A percentile compares a stretch with the other conserved stretches of the same genome.
Evolutionary conservation across 2,113 vertebrate species (phyloP).

Genomic region (Isurus oxyrinchus): DNA sequence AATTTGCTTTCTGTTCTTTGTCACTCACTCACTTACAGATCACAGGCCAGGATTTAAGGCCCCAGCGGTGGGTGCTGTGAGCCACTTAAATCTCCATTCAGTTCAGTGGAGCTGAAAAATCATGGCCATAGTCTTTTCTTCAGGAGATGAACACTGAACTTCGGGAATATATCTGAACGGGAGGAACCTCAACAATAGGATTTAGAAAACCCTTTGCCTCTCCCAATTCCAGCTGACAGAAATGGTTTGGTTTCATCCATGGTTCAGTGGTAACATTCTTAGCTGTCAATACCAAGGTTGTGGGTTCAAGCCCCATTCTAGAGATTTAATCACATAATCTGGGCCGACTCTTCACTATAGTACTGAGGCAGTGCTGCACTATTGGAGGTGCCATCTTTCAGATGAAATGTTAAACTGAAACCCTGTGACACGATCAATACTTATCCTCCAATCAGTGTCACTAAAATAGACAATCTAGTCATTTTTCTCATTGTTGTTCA

Average conservation of each 20-base stretch:
- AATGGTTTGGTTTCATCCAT: not conserved
- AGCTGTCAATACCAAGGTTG: not conserved
- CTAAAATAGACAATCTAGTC: not conserved
- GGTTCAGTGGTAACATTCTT: not conserved
- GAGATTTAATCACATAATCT: not conserved
- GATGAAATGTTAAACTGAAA: not conserved
- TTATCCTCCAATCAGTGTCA: not conserved
- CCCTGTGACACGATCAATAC: not conserved
- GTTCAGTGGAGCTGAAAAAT: no score
- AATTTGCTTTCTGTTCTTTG: no score
- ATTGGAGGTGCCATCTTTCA: not conserved
- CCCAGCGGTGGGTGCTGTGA: no score
- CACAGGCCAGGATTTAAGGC: no score
- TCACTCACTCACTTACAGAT: no score
- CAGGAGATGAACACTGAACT: not conserved
- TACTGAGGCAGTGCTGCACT: not conserved
- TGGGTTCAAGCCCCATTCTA: not conserved
- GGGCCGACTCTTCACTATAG: not conserved
- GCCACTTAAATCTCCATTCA: no score
- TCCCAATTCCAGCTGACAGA: not conserved
- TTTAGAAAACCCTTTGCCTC: not conserved
- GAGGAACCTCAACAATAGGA: not conserved
- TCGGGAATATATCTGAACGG: not conserved
- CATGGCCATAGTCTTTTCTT: no score
- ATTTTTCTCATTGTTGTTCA: not conserved